Percentiles rank a stretch among this genome's conserved stretches.
Evolutionary conservation across 2,888 invertebrate genomes (phyloP).

Genomic region (Chirona hameri): DNA sequence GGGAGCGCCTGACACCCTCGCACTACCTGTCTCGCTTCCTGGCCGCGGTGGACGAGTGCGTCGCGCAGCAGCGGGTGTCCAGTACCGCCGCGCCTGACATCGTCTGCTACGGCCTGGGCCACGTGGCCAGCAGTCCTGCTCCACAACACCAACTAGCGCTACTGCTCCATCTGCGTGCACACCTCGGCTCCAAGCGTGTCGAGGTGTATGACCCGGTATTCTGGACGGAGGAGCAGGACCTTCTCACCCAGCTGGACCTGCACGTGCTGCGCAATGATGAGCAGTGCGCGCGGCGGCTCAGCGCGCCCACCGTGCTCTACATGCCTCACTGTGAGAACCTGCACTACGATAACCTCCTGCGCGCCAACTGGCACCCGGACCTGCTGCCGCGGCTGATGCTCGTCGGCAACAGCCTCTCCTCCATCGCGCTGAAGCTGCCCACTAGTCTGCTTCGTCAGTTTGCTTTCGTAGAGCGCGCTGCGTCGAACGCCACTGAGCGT

Average conservation of each 20-base stretch:
- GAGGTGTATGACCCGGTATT: constrained; percentile 13
- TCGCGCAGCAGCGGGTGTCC: not conserved
- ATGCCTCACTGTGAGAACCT: constrained; percentile 30
- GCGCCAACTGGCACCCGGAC: constrained; percentile 29
- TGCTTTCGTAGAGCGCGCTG: not conserved
- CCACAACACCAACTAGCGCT: constrained; percentile 26
- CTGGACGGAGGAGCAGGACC: constrained; percentile 7
- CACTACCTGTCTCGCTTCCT: not conserved
- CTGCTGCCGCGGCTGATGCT: constrained; percentile 7
- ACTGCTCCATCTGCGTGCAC: not conserved
- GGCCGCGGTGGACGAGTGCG: not conserved
- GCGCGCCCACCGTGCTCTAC: not conserved
- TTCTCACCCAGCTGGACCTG: not conserved
- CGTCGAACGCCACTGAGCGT: not conserved
- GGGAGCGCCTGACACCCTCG: not conserved
- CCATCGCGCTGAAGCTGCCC: constrained; percentile 22
- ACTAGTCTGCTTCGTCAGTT: not conserved
- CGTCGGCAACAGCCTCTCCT: constrained; percentile 11
- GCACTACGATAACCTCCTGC: constrained; percentile 25
- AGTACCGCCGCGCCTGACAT: not conserved
- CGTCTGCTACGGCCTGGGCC: constrained; percentile 27
- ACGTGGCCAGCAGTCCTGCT: constrained; percentile 1
- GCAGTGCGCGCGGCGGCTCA: constrained; percentile 29
- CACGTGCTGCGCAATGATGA: not conserved
- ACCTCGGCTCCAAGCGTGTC: not conserved